Evolutionary conservation across 2,113 vertebrate species (phyloP), one percentile per base, ranked within the genome.

Genomic region (Chascanopsetta lugubris): DNA sequence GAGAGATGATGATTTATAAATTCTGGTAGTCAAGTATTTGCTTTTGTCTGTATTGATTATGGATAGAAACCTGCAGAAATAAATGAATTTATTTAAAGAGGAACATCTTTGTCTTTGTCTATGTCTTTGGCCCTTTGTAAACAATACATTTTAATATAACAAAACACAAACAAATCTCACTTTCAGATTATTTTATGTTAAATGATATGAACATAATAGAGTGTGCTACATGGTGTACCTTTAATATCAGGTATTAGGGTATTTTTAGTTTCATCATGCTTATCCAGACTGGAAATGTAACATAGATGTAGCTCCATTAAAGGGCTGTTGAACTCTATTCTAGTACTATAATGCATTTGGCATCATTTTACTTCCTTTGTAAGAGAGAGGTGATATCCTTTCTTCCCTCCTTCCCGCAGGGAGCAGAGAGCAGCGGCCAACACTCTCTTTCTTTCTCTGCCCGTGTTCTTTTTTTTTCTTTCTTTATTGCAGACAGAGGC

Each of bases 21-120:
- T 89, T 93, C 91, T 93, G 89, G 72, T 95, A 93, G 93, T 92
- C 2, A 43, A 87, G 89, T 93, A 85, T 94, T n/a, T 93, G 94
- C 94, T 93, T 92, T 94, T 94, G 93, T 95, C 93, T 95, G 93
- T 94, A 93, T 93, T 93, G 92, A 95, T 93, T 89, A 93, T 96
- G 93, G 90, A 94, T 94, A 95, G 94, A 92, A 91, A 94, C 94
- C 94, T 93, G 93, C 93, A 95, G 93, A 95, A 98, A 96, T 87
- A 90, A 94, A 94, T 90, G 75, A 89, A 90, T 93, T 95, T 95
- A 97, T 97, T 97, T 95, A 96, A 96, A 82, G 90, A 95, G 85
- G 88, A 69, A 51, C 69, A 77, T 85, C 36, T 64, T 61, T 73
- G 48, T 69, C 20, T 54, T 59, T 38, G n/a, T 63, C 69, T 29